Evolutionary conservation across 2,113 vertebrate species (phyloP).

Genomic region (Cranoglanis bouderius): DNA sequence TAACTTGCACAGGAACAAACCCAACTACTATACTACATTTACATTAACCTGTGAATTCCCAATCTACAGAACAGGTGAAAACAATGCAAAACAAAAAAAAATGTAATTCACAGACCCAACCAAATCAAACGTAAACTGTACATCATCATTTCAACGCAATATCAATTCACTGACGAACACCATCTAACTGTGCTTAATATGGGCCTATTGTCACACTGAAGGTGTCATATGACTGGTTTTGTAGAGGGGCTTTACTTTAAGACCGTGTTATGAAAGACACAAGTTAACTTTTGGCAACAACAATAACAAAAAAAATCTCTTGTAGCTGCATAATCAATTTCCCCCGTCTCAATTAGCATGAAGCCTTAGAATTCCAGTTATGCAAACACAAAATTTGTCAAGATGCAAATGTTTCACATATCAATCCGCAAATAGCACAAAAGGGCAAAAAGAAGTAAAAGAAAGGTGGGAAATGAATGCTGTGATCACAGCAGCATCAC

Average conservation of each 20-base stretch:
- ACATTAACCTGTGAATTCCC: neutral
- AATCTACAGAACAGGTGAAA: neutral
- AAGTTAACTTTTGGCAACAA: slow-evolving; percentile 2
- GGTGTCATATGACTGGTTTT: neutral
- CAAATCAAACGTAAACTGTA: slow-evolving; percentile 10
- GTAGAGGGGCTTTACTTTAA: neutral
- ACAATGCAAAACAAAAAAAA: slow-evolving; percentile 10
- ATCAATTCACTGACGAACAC: neutral
- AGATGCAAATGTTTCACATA: slow-evolving; percentile 22
- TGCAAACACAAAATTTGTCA: slow-evolving; percentile 48
- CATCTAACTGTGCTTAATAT: neutral
- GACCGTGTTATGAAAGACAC: slow-evolving; percentile 16
- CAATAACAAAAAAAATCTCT: slow-evolving; percentile 36
- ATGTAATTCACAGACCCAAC: neutral
- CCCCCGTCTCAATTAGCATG: slow-evolving; percentile 64
- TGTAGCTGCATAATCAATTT: slow-evolving; percentile 24
- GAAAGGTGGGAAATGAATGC: slow-evolving; percentile 26
- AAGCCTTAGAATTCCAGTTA: slow-evolving; percentile 70
- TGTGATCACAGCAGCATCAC: slow-evolving; percentile 31
- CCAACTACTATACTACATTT: neutral
- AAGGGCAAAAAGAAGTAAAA: slow-evolving; percentile 52
- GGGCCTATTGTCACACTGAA: neutral
- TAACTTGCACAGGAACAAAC: slow-evolving; percentile 21
- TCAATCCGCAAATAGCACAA: slow-evolving; percentile 53
- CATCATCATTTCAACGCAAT: neutral